Evolutionary conservation across 1,140 invertebrate genomes (phyloP).

Genomic region (Drosophila kepulauana): DNA sequence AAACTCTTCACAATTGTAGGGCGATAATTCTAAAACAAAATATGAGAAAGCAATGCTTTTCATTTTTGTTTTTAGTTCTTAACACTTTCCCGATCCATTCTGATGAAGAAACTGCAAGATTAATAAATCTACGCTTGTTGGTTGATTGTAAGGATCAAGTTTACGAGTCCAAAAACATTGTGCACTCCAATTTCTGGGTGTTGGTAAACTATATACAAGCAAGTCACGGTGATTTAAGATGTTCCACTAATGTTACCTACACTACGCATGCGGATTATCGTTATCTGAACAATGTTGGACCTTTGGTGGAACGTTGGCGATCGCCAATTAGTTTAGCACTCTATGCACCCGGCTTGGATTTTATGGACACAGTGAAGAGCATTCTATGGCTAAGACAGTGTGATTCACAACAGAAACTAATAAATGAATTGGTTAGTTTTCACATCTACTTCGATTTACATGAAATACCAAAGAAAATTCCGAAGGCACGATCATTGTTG

Average conservation of each 20-base stretch:
- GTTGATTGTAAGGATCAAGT: constrained; percentile 88
- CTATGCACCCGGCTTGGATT: constrained; percentile 90
- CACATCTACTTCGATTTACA: constrained; percentile 93
- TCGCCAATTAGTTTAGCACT: constrained; percentile 90
- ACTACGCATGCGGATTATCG: constrained; percentile 96
- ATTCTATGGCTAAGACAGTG: constrained; percentile 90
- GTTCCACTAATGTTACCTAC: constrained; percentile 94
- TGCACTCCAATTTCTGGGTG: constrained; percentile 94
- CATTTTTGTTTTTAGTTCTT: no score
- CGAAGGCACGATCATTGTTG: constrained; percentile 86
- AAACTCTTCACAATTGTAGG: no score
- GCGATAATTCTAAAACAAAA: no score
- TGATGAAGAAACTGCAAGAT: background rate
- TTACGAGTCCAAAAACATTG: constrained; percentile 87
- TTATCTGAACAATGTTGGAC: constrained; percentile 94
- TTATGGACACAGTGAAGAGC: constrained; percentile 87
- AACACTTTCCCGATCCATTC: background rate
- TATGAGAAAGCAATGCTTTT: no score
- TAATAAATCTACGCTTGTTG: constrained; percentile 54
- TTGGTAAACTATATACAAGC: constrained; percentile 93
- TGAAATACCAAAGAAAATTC: constrained; percentile 90
- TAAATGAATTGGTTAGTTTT: constrained; percentile 91
- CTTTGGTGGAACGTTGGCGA: constrained; percentile 90
- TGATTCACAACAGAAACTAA: constrained; percentile 86
- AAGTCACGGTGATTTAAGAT: constrained; percentile 86